Percentiles rank a stretch among this genome's conserved stretches.
Evolutionary conservation across 35 echinoderm and acorn worm genomes (phyloP).

Genomic region (Holothuria glaberrima): DNA sequence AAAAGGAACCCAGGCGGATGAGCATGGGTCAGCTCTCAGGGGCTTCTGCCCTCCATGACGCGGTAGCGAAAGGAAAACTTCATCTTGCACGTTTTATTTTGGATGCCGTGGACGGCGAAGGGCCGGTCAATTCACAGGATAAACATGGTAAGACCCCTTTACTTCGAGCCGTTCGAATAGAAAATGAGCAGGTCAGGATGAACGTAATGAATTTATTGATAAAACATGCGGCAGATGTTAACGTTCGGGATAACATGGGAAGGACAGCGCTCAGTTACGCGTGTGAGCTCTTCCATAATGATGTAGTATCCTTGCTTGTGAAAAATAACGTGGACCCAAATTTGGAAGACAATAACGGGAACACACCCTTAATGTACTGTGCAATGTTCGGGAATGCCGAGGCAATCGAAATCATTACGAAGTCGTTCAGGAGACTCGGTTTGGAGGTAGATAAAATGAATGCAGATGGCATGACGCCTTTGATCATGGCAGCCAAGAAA

Average conservation of each 20-base stretch:
- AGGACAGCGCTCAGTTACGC: slow-evolving; percentile 92
- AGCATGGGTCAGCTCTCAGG: slow-evolving; percentile 90
- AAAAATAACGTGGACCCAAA: slow-evolving; percentile 96
- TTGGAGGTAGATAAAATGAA: slow-evolving; percentile 80
- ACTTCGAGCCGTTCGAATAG: slow-evolving; percentile 74
- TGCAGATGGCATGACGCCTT: slow-evolving; percentile 79
- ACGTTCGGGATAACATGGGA: slow-evolving; percentile 83
- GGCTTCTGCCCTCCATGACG: slow-evolving; percentile 80
- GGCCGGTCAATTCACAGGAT: slow-evolving; percentile 75
- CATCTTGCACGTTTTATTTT: slow-evolving; percentile 92
- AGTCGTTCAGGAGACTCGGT: slow-evolving; percentile 80
- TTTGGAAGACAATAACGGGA: slow-evolving; percentile 89
- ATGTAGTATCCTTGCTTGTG: slow-evolving; percentile 67
- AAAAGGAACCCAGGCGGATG: slow-evolving; percentile 48
- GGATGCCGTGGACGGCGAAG: slow-evolving; percentile 84
- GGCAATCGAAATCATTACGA: slow-evolving; percentile 74
- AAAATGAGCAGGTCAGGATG: slow-evolving; percentile 50
- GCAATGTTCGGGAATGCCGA: slow-evolving; percentile 66
- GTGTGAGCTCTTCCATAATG: slow-evolving; percentile 76
- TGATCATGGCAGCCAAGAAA: slow-evolving; percentile 76
- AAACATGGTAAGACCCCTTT: slow-evolving; percentile 92
- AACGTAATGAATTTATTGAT: slow-evolving; percentile 72
- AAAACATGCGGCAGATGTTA: slow-evolving; percentile 78
- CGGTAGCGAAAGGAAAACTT: slow-evolving; percentile 89
- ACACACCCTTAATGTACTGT: slow-evolving; percentile 79